Evolutionary conservation across 1,140 invertebrate species (phyloP).

Genomic region (Sipha flava): DNA sequence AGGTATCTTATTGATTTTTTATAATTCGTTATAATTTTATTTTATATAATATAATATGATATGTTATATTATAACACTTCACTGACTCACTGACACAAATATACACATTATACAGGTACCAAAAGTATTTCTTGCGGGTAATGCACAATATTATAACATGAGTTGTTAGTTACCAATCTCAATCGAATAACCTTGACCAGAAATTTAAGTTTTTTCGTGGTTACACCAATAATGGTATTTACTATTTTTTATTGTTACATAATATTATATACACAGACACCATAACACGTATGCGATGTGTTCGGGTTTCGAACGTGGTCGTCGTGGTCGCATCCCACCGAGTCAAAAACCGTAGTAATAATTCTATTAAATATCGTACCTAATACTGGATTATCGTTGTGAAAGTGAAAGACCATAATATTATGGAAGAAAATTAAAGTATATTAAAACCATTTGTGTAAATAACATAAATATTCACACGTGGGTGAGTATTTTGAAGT

Average conservation of each 20-base stretch:
- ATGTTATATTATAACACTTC: too few species aligned
- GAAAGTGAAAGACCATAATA: conserved; percentile 1
- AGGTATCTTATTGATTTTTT: too few species aligned
- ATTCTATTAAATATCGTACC: not conserved
- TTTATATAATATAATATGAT: too few species aligned
- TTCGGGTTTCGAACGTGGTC: not conserved
- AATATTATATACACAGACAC: not conserved
- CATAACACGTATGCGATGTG: not conserved
- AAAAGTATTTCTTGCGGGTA: not conserved
- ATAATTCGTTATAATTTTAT: too few species aligned
- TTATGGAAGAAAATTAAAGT: not conserved
- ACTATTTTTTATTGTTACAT: not conserved
- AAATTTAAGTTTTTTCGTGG: conserved; percentile 9
- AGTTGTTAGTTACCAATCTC: not conserved
- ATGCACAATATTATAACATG: not conserved
- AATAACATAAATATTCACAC: not conserved
- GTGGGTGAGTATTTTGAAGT: not conserved
- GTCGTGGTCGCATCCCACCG: not conserved
- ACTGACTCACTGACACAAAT: not conserved
- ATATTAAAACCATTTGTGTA: not conserved
- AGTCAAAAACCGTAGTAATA: not conserved
- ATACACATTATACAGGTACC: not conserved
- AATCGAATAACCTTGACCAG: conserved; percentile 25
- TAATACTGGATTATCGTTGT: conserved; percentile 1
- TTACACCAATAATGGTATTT: conserved; percentile 4